These are phyloP conservation scores for Periplaneta americana DNA, from an alignment of 1,140 invertebrate species.

Conservation along the genomic window DNA sequence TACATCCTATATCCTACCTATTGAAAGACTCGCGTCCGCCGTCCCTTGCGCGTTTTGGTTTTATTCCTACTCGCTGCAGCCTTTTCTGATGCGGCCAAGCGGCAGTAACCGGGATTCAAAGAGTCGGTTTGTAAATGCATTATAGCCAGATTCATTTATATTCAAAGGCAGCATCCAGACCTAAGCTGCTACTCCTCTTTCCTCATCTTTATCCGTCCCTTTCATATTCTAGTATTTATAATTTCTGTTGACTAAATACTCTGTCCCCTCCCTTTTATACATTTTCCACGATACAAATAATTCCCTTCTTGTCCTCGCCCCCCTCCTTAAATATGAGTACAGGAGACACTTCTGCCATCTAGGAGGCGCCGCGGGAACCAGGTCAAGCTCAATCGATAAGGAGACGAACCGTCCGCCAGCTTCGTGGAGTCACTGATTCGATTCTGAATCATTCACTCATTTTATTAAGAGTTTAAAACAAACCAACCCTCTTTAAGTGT, in stretches of 20 bases:
- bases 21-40: not conserved
- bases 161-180: conserved; percentile 4
- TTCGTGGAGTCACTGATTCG: no score
- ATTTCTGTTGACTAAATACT: not conserved
- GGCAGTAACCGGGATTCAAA: not conserved
- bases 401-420: no score
- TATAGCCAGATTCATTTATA: conserved; percentile 15
- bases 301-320: not conserved
- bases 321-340: not conserved
- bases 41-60: not conserved
- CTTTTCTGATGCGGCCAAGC: conserved; percentile 5
- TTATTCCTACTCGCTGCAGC: no score
- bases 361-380: not conserved
- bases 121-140: conserved; percentile 15
- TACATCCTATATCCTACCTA: not conserved
- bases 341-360: not conserved
- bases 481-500: no score
- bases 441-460: no score
- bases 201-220: not conserved
- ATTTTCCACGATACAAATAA: not conserved
- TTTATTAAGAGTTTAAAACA: no score
- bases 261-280: not conserved
- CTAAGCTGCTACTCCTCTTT: not conserved
- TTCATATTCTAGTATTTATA: not conserved
- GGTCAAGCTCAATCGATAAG: not conserved